Base-by-base conservation (phyloP, 2,797 vertebrate species). In the Petrocephalus sullivani region DNA sequence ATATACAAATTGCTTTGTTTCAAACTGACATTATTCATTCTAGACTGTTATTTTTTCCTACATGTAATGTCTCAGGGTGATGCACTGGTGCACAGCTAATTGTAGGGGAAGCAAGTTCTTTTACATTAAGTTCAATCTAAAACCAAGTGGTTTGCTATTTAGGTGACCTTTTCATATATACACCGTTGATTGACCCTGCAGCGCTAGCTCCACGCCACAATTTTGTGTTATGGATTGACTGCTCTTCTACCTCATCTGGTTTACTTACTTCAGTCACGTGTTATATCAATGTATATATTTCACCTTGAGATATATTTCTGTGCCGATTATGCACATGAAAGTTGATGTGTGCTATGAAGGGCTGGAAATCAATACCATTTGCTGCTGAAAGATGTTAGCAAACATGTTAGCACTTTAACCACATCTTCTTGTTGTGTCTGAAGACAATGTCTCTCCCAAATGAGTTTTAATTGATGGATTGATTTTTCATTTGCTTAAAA, bases 221-320 rank as follows among this genome's bases (percentile, higher is more conserved):
- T 46, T 90, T 87, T 85, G 83, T 89, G 86, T 90, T 90, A 85
- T 61, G 23, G 87, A 91, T 90, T 90, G 90, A 92, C 89, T 90
- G 67, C 28, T 10, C 49, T 85, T 19, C 21, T 88, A 58, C 85
- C 56, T 49, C 54, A 60, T 86, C 87, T 88, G 51, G 60, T 91
- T 91, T 89, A 85, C 83, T 91, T 91, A 89, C 89, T 90, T 89
- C 67, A 87, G 90, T 90, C 90, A 88, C 86, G 75, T 81, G 89
- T 91, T 82, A 88, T 90, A 88, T 88, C 85, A 88, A 90, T 90
- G 90, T 90, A 90, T 88, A 89, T 90, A 92, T 92, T 92, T 93
- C 91, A 92, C 91, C 92, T 92, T 92, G 91, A 92, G 88, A 90
- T 89, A 88, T 61, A 90, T 90, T 91, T 90, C 91, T 92, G 90